Conservation (phyloP, 2,797 vertebrate genomes). For the Rhinatrema bivittatum region DNA sequence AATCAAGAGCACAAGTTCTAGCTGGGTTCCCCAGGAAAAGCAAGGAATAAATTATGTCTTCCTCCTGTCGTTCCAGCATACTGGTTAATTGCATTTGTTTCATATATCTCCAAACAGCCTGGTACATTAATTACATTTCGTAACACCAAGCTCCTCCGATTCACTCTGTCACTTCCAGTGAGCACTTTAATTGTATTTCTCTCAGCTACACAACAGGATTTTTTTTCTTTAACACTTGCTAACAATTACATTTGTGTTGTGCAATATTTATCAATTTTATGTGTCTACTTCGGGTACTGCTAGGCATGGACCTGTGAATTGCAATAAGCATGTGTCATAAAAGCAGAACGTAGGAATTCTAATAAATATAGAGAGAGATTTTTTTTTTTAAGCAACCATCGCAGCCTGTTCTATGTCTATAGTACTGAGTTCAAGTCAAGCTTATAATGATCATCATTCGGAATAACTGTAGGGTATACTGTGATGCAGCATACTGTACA, state of each 20-base stretch:
- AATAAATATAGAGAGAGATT: no score
- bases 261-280: conserved; percentile 9
- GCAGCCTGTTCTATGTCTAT: no score
- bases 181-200: conserved; percentile 48
- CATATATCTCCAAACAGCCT: conserved; percentile 45
- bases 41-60: conserved; percentile 31
- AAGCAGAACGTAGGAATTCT: not conserved
- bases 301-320: conserved; percentile 1
- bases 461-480: no score
- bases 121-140: conserved; percentile 56
- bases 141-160: conserved; percentile 49
- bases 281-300: not conserved
- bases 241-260: conserved; percentile 27
- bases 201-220: conserved; percentile 26
- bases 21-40: conserved; percentile 25
- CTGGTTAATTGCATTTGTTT: conserved; percentile 63
- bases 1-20: conserved; percentile 36
- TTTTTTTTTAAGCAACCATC: no score
- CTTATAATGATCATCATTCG: no score
- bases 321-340: not conserved
- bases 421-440: no score
- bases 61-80: conserved; percentile 36
- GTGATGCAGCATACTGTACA: no score
- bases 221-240: conserved; percentile 22
- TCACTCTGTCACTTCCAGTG: conserved; percentile 54